Evolutionary conservation across 2,888 invertebrate species (phyloP).

Genomic region (Actias luna): DNA sequence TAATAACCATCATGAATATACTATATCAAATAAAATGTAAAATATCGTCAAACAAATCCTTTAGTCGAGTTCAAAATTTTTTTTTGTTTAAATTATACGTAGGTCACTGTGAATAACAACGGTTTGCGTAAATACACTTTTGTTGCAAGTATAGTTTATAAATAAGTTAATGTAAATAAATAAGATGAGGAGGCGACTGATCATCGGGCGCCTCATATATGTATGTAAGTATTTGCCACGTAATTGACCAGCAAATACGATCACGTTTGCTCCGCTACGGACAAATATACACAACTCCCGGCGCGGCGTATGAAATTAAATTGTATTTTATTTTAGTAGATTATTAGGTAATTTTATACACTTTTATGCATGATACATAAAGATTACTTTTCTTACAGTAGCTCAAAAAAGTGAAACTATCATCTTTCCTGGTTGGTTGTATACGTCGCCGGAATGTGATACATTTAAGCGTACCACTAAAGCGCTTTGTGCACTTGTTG

Average conservation of each 20-base stretch:
- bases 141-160: slow-evolving; percentile 27
- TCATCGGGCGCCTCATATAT: slow-evolving; percentile 44
- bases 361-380: background rate
- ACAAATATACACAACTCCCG: slow-evolving; percentile 34
- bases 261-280: slow-evolving; percentile 30
- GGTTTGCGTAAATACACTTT: slow-evolving; percentile 12
- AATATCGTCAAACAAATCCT: no score
- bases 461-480: no score
- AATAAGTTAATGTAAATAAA: slow-evolving; percentile 36
- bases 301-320: background rate
- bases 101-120: background rate
- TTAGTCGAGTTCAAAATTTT: no score
- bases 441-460: no score
- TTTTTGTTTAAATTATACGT: background rate
- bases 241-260: slow-evolving; percentile 54
- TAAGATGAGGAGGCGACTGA: slow-evolving; percentile 33
- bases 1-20: no score
- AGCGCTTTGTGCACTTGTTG: no score
- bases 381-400: no score
- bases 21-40: no score
- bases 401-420: no score
- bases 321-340: background rate
- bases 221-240: slow-evolving; percentile 57
- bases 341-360: no score
- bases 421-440: no score